Conservation (phyloP, 2,888 invertebrate species). For the Hirtodrosophila histrioides region DNA sequence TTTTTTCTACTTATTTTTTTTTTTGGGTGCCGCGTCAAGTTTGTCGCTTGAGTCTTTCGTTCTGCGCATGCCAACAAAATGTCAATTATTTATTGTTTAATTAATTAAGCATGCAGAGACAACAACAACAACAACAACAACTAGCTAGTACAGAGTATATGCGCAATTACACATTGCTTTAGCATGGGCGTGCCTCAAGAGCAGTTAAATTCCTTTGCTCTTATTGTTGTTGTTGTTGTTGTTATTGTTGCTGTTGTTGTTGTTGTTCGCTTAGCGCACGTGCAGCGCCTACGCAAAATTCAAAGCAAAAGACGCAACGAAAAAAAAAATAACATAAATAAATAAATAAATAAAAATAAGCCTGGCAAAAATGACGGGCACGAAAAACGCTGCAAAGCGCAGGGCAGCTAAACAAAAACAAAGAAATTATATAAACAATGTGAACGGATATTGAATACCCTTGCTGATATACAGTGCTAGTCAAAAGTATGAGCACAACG, state of each 20-base stretch:
- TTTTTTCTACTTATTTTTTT: too few species aligned
- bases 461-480: neutral
- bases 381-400: slow-evolving; percentile 15
- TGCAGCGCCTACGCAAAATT: slow-evolving; percentile 69
- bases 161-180: slow-evolving; percentile 54
- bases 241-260: slow-evolving; percentile 13
- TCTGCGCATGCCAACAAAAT: slow-evolving; percentile 47
- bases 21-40: slow-evolving; percentile 52
- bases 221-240: slow-evolving; percentile 5
- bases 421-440: neutral
- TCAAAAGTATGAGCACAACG: too few species aligned
- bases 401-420: slow-evolving; percentile 6
- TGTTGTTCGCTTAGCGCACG: slow-evolving; percentile 49
- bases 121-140: slow-evolving; percentile 10
- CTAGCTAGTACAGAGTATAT: slow-evolving; percentile 11
- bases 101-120: slow-evolving; percentile 50
- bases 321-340: slow-evolving; percentile 13
- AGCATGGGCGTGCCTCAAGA: slow-evolving; percentile 46
- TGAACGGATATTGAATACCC: slow-evolving; percentile 11
- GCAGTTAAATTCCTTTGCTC: slow-evolving; percentile 23
- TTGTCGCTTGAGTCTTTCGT: slow-evolving; percentile 74
- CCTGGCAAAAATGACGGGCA: slow-evolving; percentile 20
- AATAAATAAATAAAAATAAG: slow-evolving; percentile 11
- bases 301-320: slow-evolving; percentile 22
- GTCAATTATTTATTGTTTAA: slow-evolving; percentile 55